A percentile compares a stretch with the other conserved stretches of the same genome.
Conservation (phyloP, 2,888 invertebrate species). For the Acholoe squamosa region DNA sequence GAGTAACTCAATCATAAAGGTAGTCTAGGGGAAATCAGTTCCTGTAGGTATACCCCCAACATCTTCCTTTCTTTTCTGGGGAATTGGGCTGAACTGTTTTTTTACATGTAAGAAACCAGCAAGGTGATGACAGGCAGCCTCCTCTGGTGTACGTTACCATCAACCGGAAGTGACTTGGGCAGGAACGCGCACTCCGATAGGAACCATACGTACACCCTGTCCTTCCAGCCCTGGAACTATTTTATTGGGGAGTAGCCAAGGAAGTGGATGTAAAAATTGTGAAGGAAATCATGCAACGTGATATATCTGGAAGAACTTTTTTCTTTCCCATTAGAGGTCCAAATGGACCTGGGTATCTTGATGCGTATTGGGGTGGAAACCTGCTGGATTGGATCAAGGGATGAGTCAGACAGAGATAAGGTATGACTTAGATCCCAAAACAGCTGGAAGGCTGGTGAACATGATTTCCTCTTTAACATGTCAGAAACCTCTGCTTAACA, state of each 20-base stretch:
- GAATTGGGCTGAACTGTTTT: too few species aligned
- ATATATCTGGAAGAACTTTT: background rate
- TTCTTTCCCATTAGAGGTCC: background rate
- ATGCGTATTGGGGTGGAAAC: background rate
- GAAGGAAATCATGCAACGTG: too few species aligned
- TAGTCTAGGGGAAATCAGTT: too few species aligned
- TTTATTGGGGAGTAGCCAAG: background rate
- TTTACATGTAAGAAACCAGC: background rate
- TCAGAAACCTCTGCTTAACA: too few species aligned
- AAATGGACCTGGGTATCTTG: background rate
- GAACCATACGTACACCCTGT: background rate
- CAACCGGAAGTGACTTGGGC: constrained; percentile 2
- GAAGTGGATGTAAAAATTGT: background rate
- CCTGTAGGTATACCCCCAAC: too few species aligned
- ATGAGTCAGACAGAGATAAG: constrained; percentile 3
- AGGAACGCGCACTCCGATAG: background rate
- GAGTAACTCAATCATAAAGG: too few species aligned
- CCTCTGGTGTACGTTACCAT: constrained; percentile 23
- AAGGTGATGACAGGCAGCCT: background rate
- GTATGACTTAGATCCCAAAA: background rate
- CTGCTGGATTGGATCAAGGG: background rate
- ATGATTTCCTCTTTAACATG: too few species aligned
- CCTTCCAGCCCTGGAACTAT: constrained; percentile 7
- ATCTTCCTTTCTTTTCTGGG: too few species aligned
- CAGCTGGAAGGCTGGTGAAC: background rate